phyloP scores from a whole-genome alignment of 2,113 vertebrate genomes.

The Laticauda colubrina region DNA sequence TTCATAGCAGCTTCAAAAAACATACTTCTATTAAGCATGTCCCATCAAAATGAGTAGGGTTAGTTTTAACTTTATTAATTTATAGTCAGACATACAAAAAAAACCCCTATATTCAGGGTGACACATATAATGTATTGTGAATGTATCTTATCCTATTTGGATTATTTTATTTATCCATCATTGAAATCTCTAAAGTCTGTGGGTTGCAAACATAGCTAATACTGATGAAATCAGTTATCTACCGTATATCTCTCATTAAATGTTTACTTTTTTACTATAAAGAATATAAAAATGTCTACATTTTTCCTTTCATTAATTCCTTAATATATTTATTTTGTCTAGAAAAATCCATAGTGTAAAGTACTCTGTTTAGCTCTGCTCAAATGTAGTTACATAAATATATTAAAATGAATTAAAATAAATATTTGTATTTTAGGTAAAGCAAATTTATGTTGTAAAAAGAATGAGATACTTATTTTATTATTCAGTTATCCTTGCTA shows the following conservation, averaged over 20 bases:
- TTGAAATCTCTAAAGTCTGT: background rate
- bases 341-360: background rate
- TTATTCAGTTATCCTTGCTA: conserved; percentile 53
- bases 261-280: background rate
- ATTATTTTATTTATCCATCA: background rate
- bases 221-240: background rate
- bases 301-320: background rate
- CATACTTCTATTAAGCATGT: background rate
- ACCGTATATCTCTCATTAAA: background rate
- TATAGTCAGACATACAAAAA: background rate
- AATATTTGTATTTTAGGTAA: conserved; percentile 68
- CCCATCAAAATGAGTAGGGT: background rate
- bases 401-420: conserved; percentile 71
- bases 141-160: background rate
- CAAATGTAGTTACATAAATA: conserved; percentile 47
- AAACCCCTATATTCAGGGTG: background rate
- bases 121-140: background rate
- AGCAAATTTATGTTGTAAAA: conserved; percentile 63
- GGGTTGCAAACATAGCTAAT: background rate
- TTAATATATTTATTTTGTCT: background rate
- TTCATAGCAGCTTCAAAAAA: background rate
- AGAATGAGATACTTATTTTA: conserved; percentile 63
- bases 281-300: background rate
- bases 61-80: background rate
- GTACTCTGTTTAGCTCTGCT: background rate